phyloP scores from a whole-genome alignment of 2,888 invertebrate genomes.

The Morpho achilles region DNA sequence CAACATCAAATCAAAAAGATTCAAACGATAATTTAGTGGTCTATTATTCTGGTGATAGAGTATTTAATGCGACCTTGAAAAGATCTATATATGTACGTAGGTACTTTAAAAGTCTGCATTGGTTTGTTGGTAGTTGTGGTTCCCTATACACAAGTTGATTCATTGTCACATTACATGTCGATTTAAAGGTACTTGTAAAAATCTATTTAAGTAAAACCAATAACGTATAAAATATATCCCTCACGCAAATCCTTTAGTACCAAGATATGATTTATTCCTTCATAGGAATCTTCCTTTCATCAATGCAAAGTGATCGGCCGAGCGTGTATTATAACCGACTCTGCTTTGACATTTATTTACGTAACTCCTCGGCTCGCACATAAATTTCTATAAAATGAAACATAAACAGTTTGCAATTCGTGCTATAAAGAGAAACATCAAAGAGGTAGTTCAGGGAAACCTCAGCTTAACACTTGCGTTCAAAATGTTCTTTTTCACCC shows the following conservation, averaged over 20 bases:
- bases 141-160: too few species aligned
- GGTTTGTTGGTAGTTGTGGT: too few species aligned
- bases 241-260: conserved; percentile 5
- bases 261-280: conserved; percentile 12
- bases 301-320: conserved; percentile 47
- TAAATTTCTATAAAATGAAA: conserved; percentile 58
- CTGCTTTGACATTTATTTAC: conserved; percentile 52
- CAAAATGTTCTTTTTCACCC: conserved; percentile 20
- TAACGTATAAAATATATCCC: conserved; percentile 1
- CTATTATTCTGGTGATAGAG: too few species aligned
- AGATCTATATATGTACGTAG: too few species aligned
- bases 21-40: too few species aligned
- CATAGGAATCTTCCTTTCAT: conserved; percentile 40
- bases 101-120: too few species aligned
- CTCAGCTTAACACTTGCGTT: conserved; percentile 45
- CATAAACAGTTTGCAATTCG: conserved; percentile 54
- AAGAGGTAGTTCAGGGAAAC: conserved; percentile 55
- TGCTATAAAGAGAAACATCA: conserved; percentile 61
- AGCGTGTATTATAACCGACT: conserved; percentile 50
- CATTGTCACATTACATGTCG: too few species aligned
- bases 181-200: too few species aligned
- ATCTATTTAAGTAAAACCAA: not conserved
- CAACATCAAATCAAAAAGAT: too few species aligned
- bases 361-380: conserved; percentile 48
- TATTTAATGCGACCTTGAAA: too few species aligned